phyloP scores from a whole-genome alignment of 2,888 invertebrate species.

The Fragum fragum region DNA sequence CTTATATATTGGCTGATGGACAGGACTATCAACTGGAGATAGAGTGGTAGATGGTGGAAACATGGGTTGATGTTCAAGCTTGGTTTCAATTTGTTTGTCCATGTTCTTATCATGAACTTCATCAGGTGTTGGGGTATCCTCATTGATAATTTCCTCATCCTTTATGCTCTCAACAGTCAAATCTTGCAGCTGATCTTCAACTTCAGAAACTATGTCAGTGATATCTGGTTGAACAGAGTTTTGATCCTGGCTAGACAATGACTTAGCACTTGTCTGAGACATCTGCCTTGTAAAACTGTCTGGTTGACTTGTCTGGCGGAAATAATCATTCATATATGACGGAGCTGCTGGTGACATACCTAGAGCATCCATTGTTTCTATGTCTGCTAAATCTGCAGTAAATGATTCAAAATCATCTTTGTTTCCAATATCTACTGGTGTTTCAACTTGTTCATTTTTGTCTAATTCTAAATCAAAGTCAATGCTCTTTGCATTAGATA shows the following conservation, averaged over 20 bases:
- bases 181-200: neutral
- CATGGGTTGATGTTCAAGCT: slow-evolving; percentile 60
- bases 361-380: slow-evolving; percentile 67
- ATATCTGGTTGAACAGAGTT: slow-evolving; percentile 13
- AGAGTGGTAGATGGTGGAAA: slow-evolving; percentile 74
- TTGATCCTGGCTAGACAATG: slow-evolving; percentile 39
- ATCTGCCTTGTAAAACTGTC: slow-evolving; percentile 63
- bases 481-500: slow-evolving; percentile 61
- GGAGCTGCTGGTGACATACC: slow-evolving; percentile 71
- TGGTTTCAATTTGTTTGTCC: slow-evolving; percentile 8
- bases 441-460: slow-evolving; percentile 59
- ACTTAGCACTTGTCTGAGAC: slow-evolving; percentile 50
- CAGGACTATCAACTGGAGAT: slow-evolving; percentile 77
- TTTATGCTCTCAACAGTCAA: neutral
- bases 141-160: slow-evolving; percentile 28
- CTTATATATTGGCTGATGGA: slow-evolving; percentile 68
- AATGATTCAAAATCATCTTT: slow-evolving; percentile 82
- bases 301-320: slow-evolving; percentile 60
- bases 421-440: slow-evolving; percentile 66
- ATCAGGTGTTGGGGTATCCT: neutral
- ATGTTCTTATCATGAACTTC: slow-evolving; percentile 13
- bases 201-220: neutral
- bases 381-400: slow-evolving; percentile 74
- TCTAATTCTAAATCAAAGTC: slow-evolving; percentile 67
- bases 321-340: slow-evolving; percentile 63